These are phyloP conservation scores for Chloroceryle aenea DNA, from an alignment of 2,113 vertebrate genomes.

Conservation along the genomic window DNA sequence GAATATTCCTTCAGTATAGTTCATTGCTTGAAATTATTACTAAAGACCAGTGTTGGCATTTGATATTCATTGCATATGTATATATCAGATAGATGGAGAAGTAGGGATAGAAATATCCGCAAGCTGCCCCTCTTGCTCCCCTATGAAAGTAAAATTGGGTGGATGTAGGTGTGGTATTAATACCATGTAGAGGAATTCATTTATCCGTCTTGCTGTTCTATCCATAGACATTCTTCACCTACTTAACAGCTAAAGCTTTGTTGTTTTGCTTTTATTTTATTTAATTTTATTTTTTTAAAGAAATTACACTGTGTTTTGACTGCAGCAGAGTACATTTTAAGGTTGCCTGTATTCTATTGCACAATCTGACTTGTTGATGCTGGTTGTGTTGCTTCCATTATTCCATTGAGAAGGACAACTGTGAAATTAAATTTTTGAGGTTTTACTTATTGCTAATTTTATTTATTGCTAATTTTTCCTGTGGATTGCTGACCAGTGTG, in stretches of 20 bases:
- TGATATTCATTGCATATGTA: background rate
- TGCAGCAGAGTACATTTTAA: background rate
- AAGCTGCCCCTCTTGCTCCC: background rate
- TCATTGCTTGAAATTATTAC: background rate
- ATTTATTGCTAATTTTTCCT: background rate
- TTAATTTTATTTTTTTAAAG: background rate
- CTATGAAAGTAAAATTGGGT: background rate
- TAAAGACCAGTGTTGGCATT: background rate
- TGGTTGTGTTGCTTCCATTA: background rate
- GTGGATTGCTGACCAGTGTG: background rate
- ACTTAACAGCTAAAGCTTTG: background rate
- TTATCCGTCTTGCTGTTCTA: background rate
- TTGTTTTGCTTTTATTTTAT: background rate
- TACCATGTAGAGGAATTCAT: background rate
- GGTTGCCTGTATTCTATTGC: background rate
- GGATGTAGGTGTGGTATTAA: background rate
- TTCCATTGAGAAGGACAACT: background rate
- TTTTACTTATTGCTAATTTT: background rate
- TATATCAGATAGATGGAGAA: background rate
- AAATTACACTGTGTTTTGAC: background rate
- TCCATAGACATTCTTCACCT: background rate
- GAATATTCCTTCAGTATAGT: background rate
- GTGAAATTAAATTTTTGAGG: background rate
- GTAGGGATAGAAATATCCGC: background rate
- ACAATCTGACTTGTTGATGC: background rate